Conservation (phyloP, 2,113 vertebrate species). For the Dasyornis broadbenti region DNA sequence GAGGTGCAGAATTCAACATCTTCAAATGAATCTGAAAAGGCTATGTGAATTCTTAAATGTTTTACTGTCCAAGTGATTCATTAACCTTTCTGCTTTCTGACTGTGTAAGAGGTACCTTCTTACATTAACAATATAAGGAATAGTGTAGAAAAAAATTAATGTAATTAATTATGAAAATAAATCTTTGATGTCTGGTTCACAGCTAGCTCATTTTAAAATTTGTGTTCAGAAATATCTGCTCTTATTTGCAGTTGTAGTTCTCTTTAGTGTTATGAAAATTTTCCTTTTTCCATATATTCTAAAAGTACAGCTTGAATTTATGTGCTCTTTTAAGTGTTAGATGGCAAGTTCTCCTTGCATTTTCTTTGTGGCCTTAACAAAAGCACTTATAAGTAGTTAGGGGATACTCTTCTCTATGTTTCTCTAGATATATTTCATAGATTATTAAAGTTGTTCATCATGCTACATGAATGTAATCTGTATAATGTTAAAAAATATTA, state of each 20-base stretch:
- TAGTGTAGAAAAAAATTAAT: neutral
- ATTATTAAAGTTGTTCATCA: neutral
- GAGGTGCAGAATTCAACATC: neutral
- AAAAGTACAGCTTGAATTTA: neutral
- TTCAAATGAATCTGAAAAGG: neutral
- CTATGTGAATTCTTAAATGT: neutral
- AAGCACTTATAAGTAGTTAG: constrained; percentile 23
- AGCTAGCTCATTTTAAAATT: neutral
- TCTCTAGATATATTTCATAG: neutral
- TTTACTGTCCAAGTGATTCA: neutral
- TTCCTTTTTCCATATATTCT: neutral
- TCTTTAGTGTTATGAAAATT: neutral
- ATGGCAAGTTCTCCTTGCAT: neutral
- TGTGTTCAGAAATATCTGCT: neutral
- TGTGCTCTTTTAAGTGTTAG: neutral
- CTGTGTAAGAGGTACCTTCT: neutral
- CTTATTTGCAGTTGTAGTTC: neutral
- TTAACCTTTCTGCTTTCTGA: constrained; percentile 9
- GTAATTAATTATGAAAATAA: neutral
- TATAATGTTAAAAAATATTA: constrained; percentile 40
- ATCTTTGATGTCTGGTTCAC: neutral
- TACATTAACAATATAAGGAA: neutral
- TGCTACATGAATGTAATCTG: constrained; percentile 22
- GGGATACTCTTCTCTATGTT: neutral
- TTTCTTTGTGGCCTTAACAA: neutral